Evolutionary conservation across 2,888 invertebrate genomes (phyloP).

Genomic region (Drosophila rubida): DNA sequence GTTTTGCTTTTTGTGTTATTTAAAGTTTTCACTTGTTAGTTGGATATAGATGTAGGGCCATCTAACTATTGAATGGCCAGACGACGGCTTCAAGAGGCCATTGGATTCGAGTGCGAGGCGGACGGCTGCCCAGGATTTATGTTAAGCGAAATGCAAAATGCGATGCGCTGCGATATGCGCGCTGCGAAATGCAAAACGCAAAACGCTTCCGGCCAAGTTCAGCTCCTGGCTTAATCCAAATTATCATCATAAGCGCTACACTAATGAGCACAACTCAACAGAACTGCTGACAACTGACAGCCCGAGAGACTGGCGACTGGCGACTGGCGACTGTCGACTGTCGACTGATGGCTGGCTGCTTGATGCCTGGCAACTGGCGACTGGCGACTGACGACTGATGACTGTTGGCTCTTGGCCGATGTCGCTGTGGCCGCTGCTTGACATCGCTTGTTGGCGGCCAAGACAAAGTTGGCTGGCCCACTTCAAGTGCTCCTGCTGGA

Average conservation of each 20-base stretch:
- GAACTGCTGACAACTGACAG: slow-evolving; percentile 39
- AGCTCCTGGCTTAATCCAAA: slow-evolving; percentile 50
- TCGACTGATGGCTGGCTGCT: not conserved
- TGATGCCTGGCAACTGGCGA: not conserved
- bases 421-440: slow-evolving; percentile 8
- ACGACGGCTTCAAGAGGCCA: slow-evolving; percentile 9
- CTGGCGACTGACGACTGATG: slow-evolving; percentile 9
- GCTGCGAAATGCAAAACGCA: slow-evolving; percentile 22
- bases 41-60: not conserved
- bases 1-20: not conserved
- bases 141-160: slow-evolving; percentile 32
- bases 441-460: slow-evolving; percentile 36
- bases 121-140: slow-evolving; percentile 9
- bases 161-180: no score
- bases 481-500: slow-evolving; percentile 33
- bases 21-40: not conserved
- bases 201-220: slow-evolving; percentile 25
- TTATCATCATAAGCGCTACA: slow-evolving; percentile 70
- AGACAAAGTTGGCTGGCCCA: slow-evolving; percentile 43
- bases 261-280: slow-evolving; percentile 69
- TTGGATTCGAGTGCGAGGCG: slow-evolving; percentile 6
- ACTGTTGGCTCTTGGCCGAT: slow-evolving; percentile 1
- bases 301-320: not conserved
- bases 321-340: slow-evolving; percentile 4
- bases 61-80: not conserved